Evolutionary conservation across 1,140 invertebrate species (phyloP), one percentile per base, ranked within the genome.

Genomic region (Drosophila kikkawai): DNA sequence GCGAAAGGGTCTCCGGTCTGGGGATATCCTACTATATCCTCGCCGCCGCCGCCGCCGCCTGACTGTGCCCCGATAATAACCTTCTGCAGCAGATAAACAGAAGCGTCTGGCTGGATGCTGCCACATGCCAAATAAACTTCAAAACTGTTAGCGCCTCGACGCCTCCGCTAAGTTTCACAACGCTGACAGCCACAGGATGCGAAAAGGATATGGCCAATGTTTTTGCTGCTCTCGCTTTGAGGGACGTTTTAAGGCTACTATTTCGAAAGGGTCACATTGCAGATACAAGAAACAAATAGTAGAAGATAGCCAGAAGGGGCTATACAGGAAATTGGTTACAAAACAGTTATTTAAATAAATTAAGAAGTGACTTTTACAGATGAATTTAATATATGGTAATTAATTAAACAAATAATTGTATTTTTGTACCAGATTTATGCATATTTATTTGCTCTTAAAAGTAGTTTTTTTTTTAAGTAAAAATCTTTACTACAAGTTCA

Each of bases 81-180:
- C 83, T 53, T 80, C 77, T 57, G 53, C 65, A 61, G 47, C 60
- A 80, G 77, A 88, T 87, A 88, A 87, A 88, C 80, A 88, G 78
- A 50, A 67, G 77, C 57, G 65, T 44, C 48, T 56, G 53, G 45
- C 51, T 39, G 17, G 26, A 79, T 53, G 39, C 59, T 57, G 34
- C 61, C 44, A 68, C 50, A 57, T 87, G 84, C 81, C 84, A 90
- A 88, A 88, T 88, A 88, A 90, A 88, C 80, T 90, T 88, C 85
- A 79, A 88, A 84, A 83, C 69, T 80, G 84, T 88, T 88, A 71
- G 85, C 84, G 85, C 85, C 70, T 87, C 84, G 58, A 80, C 83
- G 83, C 83, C 80, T 87, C 70, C 45, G 55, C 81, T 67, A 68
- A 80, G 79, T 67, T 80, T 66, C 44, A 61, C 61, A 63, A 22